Base-by-base conservation (phyloP, 1,140 invertebrate genomes). In the Parapsyche elsis region DNA sequence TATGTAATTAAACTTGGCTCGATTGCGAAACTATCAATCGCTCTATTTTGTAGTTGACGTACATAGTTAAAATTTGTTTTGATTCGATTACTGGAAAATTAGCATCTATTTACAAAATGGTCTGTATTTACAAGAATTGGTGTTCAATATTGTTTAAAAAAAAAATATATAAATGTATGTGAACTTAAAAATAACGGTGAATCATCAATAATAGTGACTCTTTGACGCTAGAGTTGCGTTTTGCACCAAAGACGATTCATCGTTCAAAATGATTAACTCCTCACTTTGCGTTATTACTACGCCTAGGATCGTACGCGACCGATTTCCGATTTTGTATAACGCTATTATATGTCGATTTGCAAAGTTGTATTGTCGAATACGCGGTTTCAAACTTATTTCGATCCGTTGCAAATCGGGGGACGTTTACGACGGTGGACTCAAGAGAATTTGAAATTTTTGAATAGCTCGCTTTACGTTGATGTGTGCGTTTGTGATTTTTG, bases 11-110 rank as follows among this genome's bases (percentile, higher is more conserved):
- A 53, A 24, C 12, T 67, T 67, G n/a, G 24, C 24, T 24, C 10
- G 64, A 67, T 67, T 67, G 64, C n/a, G 64, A 24, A 23, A 67
- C 64, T 67, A 67, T 67, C 64, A 30, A 67, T 67, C 24, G 12
- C 49, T 53, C 16, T 4, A 24, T 26, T 67, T 26, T 12, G 5
- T 67, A 67, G 21, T 9, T 24, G 10, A 53, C 16, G 49, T 14
- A 14, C 49, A 53, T 53, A 67, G 9, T 12, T 26, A 21, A 67
- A 19, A 64, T 23, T 64, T 64, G 4, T 24, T 61, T 61, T 19
- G 16, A 61, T 38, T 19, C 57, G 19, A 19, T 61, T 9, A 53
- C 12, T n/a, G 21, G 19, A 61, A 61, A 19, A 21, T n/a, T 61
- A 61, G 57, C 16, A 21, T 61, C 57, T 61, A 61, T 61, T 61